A percentile compares a stretch with the other conserved stretches of the same genome.
Evolutionary conservation across 1,140 invertebrate species (phyloP).

Genomic region (Neodiprion lecontei): DNA sequence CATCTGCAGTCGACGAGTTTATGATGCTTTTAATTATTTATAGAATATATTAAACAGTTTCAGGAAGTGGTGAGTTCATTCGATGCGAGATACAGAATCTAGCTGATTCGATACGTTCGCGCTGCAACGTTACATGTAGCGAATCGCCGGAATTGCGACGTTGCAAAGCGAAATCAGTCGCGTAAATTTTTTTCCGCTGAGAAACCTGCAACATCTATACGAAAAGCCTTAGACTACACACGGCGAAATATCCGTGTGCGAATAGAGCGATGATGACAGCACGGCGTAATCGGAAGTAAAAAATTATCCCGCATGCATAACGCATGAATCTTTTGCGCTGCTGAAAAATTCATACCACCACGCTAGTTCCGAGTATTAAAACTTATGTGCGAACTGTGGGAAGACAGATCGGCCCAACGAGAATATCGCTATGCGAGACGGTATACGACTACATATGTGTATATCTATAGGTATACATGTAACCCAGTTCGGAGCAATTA

Average conservation of each 20-base stretch:
- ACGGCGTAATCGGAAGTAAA: constrained; percentile 49
- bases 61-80: not conserved
- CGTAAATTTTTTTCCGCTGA: no score
- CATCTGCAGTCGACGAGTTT: no score
- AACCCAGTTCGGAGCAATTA: no score
- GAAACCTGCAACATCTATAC: no score
- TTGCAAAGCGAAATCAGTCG: no score
- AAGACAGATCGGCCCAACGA: constrained; percentile 9
- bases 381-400: not conserved
- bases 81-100: no score
- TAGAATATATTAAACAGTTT: not conserved
- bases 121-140: not conserved
- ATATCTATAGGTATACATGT: no score
- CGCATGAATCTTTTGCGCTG: constrained; percentile 35
- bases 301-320: constrained; percentile 50
- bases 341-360: constrained; percentile 41
- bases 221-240: no score
- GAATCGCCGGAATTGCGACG: not conserved
- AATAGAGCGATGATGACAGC: constrained; percentile 46
- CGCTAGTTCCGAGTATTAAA: constrained; percentile 1
- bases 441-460: no score
- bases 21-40: not conserved
- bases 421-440: not conserved
- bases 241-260: not conserved
- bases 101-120: not conserved